phyloP scores from a whole-genome alignment of 2,113 vertebrate genomes.

The Excalfactoria chinensis region DNA sequence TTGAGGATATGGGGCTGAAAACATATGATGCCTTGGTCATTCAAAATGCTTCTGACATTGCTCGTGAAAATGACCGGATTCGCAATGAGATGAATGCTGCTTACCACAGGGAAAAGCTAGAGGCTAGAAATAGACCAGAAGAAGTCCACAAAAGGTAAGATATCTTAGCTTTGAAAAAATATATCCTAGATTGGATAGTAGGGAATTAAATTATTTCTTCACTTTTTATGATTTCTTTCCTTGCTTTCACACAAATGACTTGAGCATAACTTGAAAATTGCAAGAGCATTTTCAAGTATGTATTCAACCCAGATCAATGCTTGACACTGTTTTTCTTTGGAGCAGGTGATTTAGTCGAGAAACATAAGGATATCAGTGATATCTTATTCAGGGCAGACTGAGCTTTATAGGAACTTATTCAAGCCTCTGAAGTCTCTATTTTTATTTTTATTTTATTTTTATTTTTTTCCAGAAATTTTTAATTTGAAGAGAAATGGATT shows the following conservation, averaged over 20 bases:
- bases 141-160: slow-evolving; percentile 83
- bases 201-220: not conserved
- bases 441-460: slow-evolving; percentile 22
- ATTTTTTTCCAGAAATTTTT: not conserved
- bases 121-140: slow-evolving; percentile 82
- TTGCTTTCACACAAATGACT: not conserved
- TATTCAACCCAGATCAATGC: not conserved
- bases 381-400: not conserved
- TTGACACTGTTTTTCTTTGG: not conserved
- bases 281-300: not conserved
- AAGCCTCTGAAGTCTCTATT: not conserved
- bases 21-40: slow-evolving; percentile 90
- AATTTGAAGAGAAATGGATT: not conserved
- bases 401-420: not conserved
- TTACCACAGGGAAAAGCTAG: slow-evolving; percentile 83
- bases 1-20: slow-evolving; percentile 89
- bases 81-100: slow-evolving; percentile 78
- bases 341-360: not conserved
- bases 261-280: not conserved
- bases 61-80: slow-evolving; percentile 89
- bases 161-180: too few relatives aligned
- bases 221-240: not conserved
- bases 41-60: slow-evolving; percentile 93
- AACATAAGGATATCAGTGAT: not conserved
- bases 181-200: not conserved